Base-by-base conservation (phyloP, 2,888 invertebrate species). In the Amitus sp. region DNA sequence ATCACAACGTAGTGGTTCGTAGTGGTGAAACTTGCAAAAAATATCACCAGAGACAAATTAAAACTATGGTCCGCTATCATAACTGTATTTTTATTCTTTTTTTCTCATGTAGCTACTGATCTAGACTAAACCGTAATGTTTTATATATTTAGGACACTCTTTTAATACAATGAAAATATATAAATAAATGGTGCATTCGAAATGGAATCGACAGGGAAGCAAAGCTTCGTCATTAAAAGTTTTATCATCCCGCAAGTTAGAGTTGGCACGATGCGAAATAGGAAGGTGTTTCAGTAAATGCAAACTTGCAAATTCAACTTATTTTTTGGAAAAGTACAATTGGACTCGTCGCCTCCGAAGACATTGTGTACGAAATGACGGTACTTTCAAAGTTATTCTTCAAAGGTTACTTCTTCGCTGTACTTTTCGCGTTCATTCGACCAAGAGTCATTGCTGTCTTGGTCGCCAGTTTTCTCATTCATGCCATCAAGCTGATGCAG, bases 341-440 rank as follows among this genome's bases (percentile, higher is more conserved):
- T 17, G 10, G 18, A 42, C 20, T 42, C 20, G 34, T 17, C 17
- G 7, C 18, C 15, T 27, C 23, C n/a, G n/a, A n/a, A n/a, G n/a
- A n/a, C n/a, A 33, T 28, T 15, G 10, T 30, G 18, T 28, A 39
- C 23, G 39, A 33, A 33, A 33, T 9, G 10, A 33, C 33, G 10
- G 33, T n/a, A 9, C 10, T 33, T 33, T 33, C 12, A 6, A 3
- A 33, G 3, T 33, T 51, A 48, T 49, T 63, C 20, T 13, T 57
- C 54, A 17, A 59, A 59, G 19, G 51, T 57, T 52, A 72, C 73
- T 23, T 69, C 70, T 10, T 69, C 69, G 6, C 69, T 71, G 27
- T 69, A 71, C 2, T 76, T 74, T 52, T 76, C 76, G 5, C 69
- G 72, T 42, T 71, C 74, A 56, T 80, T 78, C 48, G 78, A 79